Conservation (phyloP, 2,888 invertebrate genomes). For the Halictus quadricinctus region DNA sequence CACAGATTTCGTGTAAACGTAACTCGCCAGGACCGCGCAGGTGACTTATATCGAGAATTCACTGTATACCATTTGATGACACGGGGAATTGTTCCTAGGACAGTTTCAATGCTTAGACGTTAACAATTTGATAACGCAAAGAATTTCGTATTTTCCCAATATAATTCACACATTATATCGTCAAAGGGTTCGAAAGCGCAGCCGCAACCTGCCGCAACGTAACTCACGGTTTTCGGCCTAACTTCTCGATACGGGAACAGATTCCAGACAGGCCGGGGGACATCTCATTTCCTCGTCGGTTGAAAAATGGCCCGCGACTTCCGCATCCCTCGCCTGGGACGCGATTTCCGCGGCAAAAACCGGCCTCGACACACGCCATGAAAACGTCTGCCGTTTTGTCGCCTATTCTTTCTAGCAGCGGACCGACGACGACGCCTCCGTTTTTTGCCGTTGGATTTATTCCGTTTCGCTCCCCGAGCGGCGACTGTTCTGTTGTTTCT, state of each 20-base stretch:
- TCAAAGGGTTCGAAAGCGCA: too few species aligned
- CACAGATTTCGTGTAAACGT: too few species aligned
- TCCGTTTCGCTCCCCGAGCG: background rate
- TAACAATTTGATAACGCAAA: too few species aligned
- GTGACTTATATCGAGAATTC: too few species aligned
- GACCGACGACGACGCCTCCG: background rate
- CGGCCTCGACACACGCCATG: conserved; percentile 11
- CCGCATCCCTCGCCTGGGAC: conserved; percentile 37
- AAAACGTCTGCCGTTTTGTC: conserved; percentile 35
- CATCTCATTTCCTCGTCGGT: conserved; percentile 67
- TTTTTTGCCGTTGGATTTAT: background rate
- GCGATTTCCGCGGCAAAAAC: conserved; percentile 31
- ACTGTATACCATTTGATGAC: too few species aligned
- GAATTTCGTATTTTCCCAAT: too few species aligned
- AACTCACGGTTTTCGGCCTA: conserved; percentile 1
- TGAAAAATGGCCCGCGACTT: conserved; percentile 68
- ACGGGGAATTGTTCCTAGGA: too few species aligned
- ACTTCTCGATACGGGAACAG: conserved; percentile 29
- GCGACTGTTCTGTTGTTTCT: background rate
- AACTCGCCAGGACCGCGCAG: too few species aligned
- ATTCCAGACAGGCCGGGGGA: conserved; percentile 47
- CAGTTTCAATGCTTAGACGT: too few species aligned
- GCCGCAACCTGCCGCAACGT: background rate
- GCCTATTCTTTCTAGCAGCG: conserved; percentile 18
- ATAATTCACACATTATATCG: too few species aligned